A percentile compares a stretch with the other conserved stretches of the same genome.
Evolutionary conservation across 2,888 invertebrate species (phyloP).

Genomic region (Agrotis ipsilon): DNA sequence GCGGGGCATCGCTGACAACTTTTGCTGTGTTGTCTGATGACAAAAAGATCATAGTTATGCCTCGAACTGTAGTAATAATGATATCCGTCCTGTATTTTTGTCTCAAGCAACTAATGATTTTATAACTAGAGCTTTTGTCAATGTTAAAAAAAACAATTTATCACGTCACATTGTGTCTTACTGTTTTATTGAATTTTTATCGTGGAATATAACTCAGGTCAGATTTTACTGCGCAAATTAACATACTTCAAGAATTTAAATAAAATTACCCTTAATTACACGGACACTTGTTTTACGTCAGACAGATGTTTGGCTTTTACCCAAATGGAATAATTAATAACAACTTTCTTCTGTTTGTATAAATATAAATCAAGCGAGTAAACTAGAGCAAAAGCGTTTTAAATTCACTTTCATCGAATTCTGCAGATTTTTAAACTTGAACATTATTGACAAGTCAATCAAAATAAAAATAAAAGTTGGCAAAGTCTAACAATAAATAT

Average conservation of each 20-base stretch:
- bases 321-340: constrained; percentile 56
- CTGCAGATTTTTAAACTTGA: constrained; percentile 13
- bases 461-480: constrained; percentile 34
- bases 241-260: too few species aligned
- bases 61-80: neutral
- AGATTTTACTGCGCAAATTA: too few species aligned
- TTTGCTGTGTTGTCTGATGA: constrained; percentile 61
- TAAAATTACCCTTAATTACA: too few species aligned
- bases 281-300: constrained; percentile 29
- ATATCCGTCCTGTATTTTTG: constrained; percentile 2
- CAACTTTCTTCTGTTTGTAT: constrained; percentile 39
- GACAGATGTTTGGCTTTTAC: constrained; percentile 42
- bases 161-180: too few species aligned
- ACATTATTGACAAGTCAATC: constrained; percentile 38
- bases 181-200: too few species aligned
- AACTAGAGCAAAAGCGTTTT: constrained; percentile 38
- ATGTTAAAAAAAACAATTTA: neutral
- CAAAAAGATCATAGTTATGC: constrained; percentile 9
- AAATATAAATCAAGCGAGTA: constrained; percentile 20
- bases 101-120: neutral
- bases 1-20: constrained; percentile 58
- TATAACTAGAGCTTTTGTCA: neutral
- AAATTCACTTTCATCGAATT: constrained; percentile 36
- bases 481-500: constrained; percentile 23
- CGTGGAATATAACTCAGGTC: too few species aligned